These are phyloP conservation scores for Camarhynchus parvulus DNA, from an alignment of 2,113 vertebrate genomes.

Conservation along the genomic window DNA sequence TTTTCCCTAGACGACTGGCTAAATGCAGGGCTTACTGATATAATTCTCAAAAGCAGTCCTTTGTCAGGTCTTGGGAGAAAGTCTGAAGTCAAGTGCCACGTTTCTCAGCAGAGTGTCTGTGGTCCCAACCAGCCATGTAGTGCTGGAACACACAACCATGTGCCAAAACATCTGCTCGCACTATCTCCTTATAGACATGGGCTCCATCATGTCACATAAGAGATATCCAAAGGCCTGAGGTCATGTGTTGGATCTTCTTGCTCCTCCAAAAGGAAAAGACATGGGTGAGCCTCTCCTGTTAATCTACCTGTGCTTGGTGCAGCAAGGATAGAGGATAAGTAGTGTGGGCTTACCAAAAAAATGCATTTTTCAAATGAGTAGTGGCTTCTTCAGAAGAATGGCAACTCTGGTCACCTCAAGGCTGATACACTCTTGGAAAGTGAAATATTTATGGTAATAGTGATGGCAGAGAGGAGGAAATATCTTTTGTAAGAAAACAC, in stretches of 20 bases:
- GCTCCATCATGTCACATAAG: not conserved
- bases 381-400: not conserved
- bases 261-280: not conserved
- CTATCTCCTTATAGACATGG: not conserved
- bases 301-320: not conserved
- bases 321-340: not conserved
- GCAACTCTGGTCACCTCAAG: slow-evolving; percentile 26
- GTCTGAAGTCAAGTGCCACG: not conserved
- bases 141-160: accelerated
- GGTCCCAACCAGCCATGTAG: not conserved
- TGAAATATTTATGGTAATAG: slow-evolving; percentile 18
- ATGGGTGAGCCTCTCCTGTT: accelerated
- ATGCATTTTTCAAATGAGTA: not conserved
- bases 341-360: not conserved
- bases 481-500: not conserved
- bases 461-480: not conserved
- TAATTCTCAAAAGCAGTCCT: not conserved
- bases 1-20: not conserved
- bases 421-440: not conserved
- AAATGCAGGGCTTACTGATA: not conserved
- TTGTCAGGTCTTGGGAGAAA: not conserved
- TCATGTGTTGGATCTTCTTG: not conserved
- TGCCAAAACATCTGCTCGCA: not conserved
- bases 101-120: not conserved
- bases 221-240: not conserved